A percentile compares a stretch with the other conserved stretches of the same genome.
Conservation (phyloP, 2,888 invertebrate genomes). For the Ditula angustiorana region DNA sequence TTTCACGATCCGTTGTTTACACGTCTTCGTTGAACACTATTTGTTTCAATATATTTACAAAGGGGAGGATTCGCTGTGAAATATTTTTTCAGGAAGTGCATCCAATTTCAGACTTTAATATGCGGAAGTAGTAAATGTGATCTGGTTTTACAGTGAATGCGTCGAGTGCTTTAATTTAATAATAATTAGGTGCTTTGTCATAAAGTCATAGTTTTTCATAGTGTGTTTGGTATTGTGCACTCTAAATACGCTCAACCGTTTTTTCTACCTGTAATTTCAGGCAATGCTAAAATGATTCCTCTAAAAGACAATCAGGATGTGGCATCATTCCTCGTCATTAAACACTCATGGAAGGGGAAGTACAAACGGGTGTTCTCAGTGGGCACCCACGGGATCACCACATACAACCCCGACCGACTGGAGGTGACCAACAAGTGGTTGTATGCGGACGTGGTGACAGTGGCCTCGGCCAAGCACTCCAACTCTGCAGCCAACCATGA, state of each 20-base stretch:
- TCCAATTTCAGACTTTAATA: conserved; percentile 2
- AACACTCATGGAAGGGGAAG: conserved; percentile 99
- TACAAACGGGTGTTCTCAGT: conserved; percentile 99
- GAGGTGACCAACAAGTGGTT: conserved; percentile 96
- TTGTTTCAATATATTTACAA: conserved; percentile 73
- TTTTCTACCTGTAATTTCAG: conserved; percentile 52
- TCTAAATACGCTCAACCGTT: not conserved
- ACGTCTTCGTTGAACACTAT: conserved; percentile 71
- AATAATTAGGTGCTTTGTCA: conserved; percentile 28
- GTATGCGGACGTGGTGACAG: conserved; percentile 91
- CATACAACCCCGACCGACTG: conserved; percentile 92
- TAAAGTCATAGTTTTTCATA: conserved; percentile 11
- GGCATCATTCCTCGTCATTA: conserved; percentile 98
- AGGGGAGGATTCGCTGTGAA: conserved; percentile 73
- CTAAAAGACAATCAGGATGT: conserved; percentile 97
- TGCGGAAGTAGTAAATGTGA: not conserved
- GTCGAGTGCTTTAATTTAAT: conserved; percentile 18
- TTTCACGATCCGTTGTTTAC: conserved; percentile 73
- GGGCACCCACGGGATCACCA: conserved; percentile 97
- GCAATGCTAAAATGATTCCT: conserved; percentile 90
- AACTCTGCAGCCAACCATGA: conserved; percentile 86
- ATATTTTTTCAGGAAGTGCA: conserved; percentile 38
- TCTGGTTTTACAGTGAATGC: not conserved
- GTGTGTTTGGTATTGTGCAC: conserved; percentile 19
- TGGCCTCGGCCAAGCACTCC: conserved; percentile 86